Percentiles rank a stretch among this genome's conserved stretches.
These are phyloP conservation scores for Drosophila yakuba DNA, from an alignment of 1,140 invertebrate species.

Conservation along the genomic window DNA sequence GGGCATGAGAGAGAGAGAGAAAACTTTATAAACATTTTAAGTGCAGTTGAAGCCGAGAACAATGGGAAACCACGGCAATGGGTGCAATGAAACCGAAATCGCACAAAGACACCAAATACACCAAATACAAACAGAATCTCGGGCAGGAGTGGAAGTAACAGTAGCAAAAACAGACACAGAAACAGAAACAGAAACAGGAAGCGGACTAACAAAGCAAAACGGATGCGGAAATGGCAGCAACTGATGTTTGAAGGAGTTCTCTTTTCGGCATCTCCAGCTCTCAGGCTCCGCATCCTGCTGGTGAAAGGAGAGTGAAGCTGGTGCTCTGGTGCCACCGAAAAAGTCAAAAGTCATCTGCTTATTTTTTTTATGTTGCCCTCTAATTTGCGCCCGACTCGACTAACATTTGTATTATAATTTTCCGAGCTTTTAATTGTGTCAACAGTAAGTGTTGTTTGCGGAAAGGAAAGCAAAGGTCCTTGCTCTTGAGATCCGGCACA, in stretches of 20 bases:
- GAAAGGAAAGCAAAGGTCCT: conserved; percentile 3
- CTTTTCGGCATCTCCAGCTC: conserved; percentile 17
- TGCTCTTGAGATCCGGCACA: conserved; percentile 37
- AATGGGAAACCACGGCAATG: conserved; percentile 54
- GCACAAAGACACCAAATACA: conserved; percentile 45
- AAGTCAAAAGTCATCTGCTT: conserved; percentile 38
- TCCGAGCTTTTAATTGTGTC: conserved; percentile 38
- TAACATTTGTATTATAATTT: conserved; percentile 53
- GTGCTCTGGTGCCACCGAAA: neutral
- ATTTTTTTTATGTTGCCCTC: conserved; percentile 17
- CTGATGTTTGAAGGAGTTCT: conserved; percentile 65
- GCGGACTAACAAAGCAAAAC: conserved; percentile 70
- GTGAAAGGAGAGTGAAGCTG: conserved; percentile 22
- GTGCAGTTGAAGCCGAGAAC: conserved; percentile 58
- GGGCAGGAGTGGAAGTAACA: conserved; percentile 21
- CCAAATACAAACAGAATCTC: conserved; percentile 45
- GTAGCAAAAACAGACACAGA: conserved; percentile 42
- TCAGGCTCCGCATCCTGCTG: conserved; percentile 14
- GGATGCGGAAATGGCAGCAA: conserved; percentile 68
- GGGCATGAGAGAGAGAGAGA: conserved; percentile 1
- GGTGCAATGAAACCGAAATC: conserved; percentile 75
- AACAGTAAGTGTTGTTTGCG: conserved; percentile 21
- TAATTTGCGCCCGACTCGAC: conserved; percentile 32
- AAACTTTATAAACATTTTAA: conserved; percentile 78
- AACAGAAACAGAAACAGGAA: conserved; percentile 45